Evolutionary conservation across 2,113 vertebrate genomes (phyloP).

Genomic region (Orientallactaga bullata): DNA sequence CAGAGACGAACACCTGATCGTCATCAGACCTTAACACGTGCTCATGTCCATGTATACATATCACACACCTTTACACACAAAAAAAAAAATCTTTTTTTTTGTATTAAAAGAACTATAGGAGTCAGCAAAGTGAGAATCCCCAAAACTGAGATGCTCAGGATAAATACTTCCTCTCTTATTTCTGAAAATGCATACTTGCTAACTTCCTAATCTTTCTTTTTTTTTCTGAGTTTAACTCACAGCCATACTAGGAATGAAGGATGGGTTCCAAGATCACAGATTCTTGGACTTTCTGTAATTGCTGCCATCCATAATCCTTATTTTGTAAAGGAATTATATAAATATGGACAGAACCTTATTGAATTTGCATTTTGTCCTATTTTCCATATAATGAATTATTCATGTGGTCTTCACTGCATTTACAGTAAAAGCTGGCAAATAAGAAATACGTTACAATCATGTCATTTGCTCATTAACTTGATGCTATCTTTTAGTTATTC

Average conservation of each 20-base stretch:
- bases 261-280: background rate
- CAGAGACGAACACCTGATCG: too few species aligned
- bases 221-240: background rate
- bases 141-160: background rate
- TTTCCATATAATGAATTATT: conserved; percentile 41
- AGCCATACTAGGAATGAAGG: background rate
- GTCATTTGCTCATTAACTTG: conserved; percentile 18
- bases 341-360: background rate
- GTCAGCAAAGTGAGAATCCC: background rate
- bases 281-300: background rate
- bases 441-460: background rate
- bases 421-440: background rate
- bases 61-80: too few species aligned
- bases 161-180: background rate
- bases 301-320: background rate
- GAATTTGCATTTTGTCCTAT: conserved; percentile 24
- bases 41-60: too few species aligned
- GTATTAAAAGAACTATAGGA: background rate
- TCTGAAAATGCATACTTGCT: background rate
- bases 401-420: background rate
- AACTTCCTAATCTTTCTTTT: background rate
- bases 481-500: background rate
- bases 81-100: background rate
- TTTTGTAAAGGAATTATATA: conserved; percentile 25
- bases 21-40: too few species aligned